A percentile compares a stretch with the other conserved stretches of the same genome.
phyloP scores from a whole-genome alignment of 2,888 invertebrate genomes.

The Cordilura impudica region DNA sequence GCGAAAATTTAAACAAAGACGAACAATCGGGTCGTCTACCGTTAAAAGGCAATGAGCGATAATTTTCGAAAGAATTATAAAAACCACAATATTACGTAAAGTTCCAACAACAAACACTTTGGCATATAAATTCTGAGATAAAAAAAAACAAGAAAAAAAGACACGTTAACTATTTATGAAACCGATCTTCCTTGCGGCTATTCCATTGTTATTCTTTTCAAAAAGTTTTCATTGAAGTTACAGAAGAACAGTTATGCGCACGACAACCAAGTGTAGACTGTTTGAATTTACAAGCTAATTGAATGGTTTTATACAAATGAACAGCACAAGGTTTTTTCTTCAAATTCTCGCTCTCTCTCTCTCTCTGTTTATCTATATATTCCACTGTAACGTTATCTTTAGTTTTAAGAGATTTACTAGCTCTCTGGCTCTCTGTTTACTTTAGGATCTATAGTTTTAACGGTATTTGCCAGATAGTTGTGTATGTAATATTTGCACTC shows the following conservation, averaged over 20 bases:
- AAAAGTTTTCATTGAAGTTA: background rate
- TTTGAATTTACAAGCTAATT: slow-evolving; percentile 1
- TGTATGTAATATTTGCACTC: background rate
- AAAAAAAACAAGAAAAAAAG: background rate
- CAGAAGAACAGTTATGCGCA: slow-evolving; percentile 2
- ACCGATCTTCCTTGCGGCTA: background rate
- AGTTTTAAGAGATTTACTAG: too few relatives aligned
- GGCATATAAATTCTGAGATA: too few relatives aligned
- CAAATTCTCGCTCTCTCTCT: background rate
- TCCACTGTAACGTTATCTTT: background rate
- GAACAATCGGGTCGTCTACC: slow-evolving; percentile 53
- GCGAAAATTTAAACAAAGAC: slow-evolving; percentile 36
- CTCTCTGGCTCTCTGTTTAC: background rate
- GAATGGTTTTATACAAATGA: slow-evolving; percentile 41
- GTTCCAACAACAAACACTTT: slow-evolving; percentile 11
- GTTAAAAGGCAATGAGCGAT: background rate
- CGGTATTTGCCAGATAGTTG: background rate
- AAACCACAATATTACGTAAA: slow-evolving; percentile 6
- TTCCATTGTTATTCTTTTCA: background rate
- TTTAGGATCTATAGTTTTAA: background rate
- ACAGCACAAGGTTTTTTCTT: background rate
- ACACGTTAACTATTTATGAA: background rate
- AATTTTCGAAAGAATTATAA: slow-evolving; percentile 1
- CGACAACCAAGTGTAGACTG: slow-evolving; percentile 27
- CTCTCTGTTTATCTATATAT: slow-evolving; percentile 3